Base-by-base conservation (phyloP, 2,888 invertebrate species). In the Drosophila formosana region DNA sequence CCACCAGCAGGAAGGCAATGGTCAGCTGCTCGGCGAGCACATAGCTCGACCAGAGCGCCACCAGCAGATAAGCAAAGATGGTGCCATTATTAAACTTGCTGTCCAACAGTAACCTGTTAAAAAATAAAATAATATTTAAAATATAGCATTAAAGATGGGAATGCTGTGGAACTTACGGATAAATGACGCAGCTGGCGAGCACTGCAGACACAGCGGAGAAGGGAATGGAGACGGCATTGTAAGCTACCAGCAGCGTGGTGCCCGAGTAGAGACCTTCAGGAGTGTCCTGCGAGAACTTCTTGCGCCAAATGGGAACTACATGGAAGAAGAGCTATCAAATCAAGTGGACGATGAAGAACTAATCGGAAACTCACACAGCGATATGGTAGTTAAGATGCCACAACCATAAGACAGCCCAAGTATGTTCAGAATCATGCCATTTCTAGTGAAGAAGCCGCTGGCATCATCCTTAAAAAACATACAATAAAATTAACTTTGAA, bases 231-330 rank as follows among this genome's bases (percentile, higher is more conserved):
- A 96, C 95, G 3, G 97, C 92, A 73, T 96, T 96, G 92, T 97
- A 97, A 0, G 97, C 95, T 0, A 97, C 93, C 0, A 98, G 93
- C 82, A 98, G 94, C 74, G 97, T 95, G 0, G 97, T 96, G 0
- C 98, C 98, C 3, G 96, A 96, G 91, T 98, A 98, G 0, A 97
- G 93, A 0, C 97, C 97, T 91, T 98, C 97, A 57, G 97, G 95
- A 0, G 96, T 95, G 89, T 98, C 98, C 90, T 98, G 97, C 79
- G 97, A 97, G 92, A 97, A 98, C 43, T 97, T 94, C n/a, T 96
- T 97, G n/a, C 98, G 94, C 92, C 96, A 96, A 34, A 95, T 95
- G 3, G 97, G 96, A 93, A 95, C 97, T 97, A 90, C 0, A 58
- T 26, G 41, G 39, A 11, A 11, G 3, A 41, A n/a, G 26, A 2